Evolutionary conservation across 2,888 invertebrate genomes (phyloP).

Genomic region (Cremastinae sp.): DNA sequence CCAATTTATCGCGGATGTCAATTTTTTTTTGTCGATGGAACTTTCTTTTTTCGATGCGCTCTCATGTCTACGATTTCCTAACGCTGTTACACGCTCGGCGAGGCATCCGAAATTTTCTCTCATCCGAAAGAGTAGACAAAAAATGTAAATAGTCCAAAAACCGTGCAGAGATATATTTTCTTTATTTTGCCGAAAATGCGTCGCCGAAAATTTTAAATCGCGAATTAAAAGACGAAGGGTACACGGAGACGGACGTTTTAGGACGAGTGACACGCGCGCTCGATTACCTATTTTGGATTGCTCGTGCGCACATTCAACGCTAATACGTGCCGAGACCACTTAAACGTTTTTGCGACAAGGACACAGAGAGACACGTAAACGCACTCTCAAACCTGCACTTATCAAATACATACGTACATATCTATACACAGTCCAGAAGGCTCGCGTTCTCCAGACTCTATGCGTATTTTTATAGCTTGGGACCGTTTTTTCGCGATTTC

Average conservation of each 20-base stretch:
- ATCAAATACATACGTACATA: background rate
- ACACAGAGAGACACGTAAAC: background rate
- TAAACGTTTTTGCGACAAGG: conserved; percentile 21
- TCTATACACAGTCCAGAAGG: too few relatives aligned
- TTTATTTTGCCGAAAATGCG: conserved; percentile 30
- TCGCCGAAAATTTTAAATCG: conserved; percentile 18
- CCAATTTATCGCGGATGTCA: too few relatives aligned
- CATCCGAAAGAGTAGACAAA: conserved; percentile 18
- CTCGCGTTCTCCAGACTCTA: too few relatives aligned
- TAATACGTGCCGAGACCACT: conserved; percentile 50
- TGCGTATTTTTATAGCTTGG: too few relatives aligned
- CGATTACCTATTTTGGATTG: conserved; percentile 59
- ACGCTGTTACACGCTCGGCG: conserved; percentile 51
- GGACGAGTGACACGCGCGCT: conserved; percentile 43
- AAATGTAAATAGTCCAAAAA: background rate
- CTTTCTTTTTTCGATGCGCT: conserved; percentile 56
- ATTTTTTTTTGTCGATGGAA: conserved; percentile 20
- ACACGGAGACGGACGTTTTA: conserved; percentile 6
- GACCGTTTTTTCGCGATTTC: too few relatives aligned
- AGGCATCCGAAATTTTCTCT: conserved; percentile 29
- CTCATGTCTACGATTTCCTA: background rate
- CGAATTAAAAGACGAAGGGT: conserved; percentile 19
- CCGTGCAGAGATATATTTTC: background rate
- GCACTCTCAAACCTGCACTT: conserved; percentile 5
- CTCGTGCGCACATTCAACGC: conserved; percentile 40